phyloP scores from a whole-genome alignment of 1,140 invertebrate species.

The Chironomus tepperi region DNA sequence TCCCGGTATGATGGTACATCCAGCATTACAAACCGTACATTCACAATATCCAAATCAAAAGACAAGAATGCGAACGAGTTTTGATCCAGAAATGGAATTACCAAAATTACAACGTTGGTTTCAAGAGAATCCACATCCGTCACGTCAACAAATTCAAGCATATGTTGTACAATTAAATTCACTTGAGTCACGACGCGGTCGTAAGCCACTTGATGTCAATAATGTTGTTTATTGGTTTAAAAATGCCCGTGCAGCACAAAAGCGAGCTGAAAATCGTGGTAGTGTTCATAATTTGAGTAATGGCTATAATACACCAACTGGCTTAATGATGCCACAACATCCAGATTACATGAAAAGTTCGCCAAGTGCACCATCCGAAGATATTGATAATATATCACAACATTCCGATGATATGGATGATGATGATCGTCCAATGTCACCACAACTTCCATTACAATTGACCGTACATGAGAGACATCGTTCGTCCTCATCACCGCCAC shows the following conservation, averaged over 20 bases:
- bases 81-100: constrained; percentile 92
- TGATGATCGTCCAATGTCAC: constrained; percentile 36
- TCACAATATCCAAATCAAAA: constrained; percentile 73
- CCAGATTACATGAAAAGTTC: constrained; percentile 40
- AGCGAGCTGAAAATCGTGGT: constrained; percentile 68
- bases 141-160: constrained; percentile 85
- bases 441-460: constrained; percentile 36
- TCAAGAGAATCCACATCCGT: constrained; percentile 90
- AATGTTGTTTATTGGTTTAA: constrained; percentile 99
- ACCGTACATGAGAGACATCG: constrained; percentile 39
- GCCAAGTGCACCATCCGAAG: constrained; percentile 38
- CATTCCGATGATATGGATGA: constrained; percentile 40
- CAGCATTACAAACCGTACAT: constrained; percentile 60
- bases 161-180: constrained; percentile 90
- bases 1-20: constrained; percentile 44
- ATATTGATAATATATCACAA: constrained; percentile 40
- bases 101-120: constrained; percentile 94
- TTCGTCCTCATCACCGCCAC: constrained; percentile 29
- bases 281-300: constrained; percentile 30
- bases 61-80: constrained; percentile 82
- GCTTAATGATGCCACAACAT: constrained; percentile 34
- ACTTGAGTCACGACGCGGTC: constrained; percentile 79
- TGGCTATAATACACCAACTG: constrained; percentile 29
- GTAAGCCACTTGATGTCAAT: constrained; percentile 90
- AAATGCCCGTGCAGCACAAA: constrained; percentile 91